phyloP scores from a whole-genome alignment of 2,113 vertebrate genomes.

The Indri indri region DNA sequence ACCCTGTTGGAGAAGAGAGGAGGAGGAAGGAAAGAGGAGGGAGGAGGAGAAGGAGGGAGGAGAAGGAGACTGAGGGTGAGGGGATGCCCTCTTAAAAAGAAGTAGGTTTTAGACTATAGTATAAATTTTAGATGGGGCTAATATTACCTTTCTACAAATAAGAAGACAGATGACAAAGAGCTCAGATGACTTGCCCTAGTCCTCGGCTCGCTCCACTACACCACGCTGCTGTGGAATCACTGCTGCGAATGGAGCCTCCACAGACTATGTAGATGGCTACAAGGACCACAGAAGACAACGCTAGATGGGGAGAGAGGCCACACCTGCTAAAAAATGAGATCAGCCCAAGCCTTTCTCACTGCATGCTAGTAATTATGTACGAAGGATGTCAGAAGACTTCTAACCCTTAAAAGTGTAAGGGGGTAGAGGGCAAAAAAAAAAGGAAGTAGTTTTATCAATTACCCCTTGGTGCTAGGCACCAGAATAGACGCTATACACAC shows the following conservation, averaged over 20 bases:
- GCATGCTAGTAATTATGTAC: not conserved
- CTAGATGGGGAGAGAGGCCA: not conserved
- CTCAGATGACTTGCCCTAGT: not conserved
- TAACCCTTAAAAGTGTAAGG: not conserved
- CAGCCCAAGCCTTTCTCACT: not conserved
- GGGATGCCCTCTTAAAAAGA: not conserved
- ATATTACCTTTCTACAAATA: constrained; percentile 12
- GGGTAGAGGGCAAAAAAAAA: not conserved
- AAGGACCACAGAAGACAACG: constrained; percentile 13
- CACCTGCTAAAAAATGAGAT: not conserved
- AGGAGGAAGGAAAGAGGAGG: no score
- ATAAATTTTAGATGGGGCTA: not conserved
- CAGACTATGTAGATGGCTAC: not conserved
- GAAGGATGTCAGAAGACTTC: not conserved
- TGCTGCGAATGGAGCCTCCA: not conserved
- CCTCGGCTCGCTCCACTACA: not conserved
- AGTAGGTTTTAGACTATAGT: not conserved
- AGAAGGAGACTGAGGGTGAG: not conserved
- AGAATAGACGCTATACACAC: not conserved
- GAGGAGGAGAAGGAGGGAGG: no score
- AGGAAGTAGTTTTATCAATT: not conserved
- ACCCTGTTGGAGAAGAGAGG: no score
- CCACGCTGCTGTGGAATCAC: not conserved
- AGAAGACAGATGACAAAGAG: not conserved
- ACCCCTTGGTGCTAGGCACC: not conserved